A percentile compares a stretch with the other conserved stretches of the same genome.
phyloP scores from a whole-genome alignment of 2,797 vertebrate species.

The Anisognathus igniventris region DNA sequence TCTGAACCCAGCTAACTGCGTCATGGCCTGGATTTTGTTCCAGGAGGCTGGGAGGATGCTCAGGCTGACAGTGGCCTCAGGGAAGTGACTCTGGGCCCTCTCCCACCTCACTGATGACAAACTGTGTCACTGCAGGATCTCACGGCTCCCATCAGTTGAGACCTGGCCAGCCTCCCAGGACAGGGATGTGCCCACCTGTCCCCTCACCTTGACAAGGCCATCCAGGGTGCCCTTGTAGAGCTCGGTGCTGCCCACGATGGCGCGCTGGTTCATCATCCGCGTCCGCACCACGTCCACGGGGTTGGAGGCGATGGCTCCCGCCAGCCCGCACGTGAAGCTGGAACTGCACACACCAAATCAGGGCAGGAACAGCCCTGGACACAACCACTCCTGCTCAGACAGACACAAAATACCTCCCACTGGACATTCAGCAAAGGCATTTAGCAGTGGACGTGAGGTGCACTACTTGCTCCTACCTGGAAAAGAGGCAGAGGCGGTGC shows the following conservation, averaged over 20 bases:
- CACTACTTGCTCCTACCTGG: not conserved
- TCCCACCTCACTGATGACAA: not conserved
- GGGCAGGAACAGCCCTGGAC: not conserved
- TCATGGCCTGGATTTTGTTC: not conserved
- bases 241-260: constrained; percentile 82
- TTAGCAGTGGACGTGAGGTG: accelerated
- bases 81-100: not conserved
- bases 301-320: constrained; percentile 94
- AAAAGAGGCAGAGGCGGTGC: not conserved
- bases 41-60: not conserved
- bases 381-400: accelerated
- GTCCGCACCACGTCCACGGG: constrained; percentile 95
- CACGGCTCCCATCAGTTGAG: not conserved
- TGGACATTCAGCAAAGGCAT: not conserved
- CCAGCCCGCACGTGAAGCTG: constrained; percentile 92
- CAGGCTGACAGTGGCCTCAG: not conserved
- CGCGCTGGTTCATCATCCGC: constrained; percentile 97
- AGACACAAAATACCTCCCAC: not conserved
- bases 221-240: constrained; percentile 93
- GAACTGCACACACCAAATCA: constrained; percentile 73
- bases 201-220: constrained; percentile 83
- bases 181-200: not conserved
- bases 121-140: accelerated
- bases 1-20: not conserved
- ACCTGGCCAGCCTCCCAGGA: not conserved